Base-by-base conservation (phyloP, 2,888 invertebrate species). In the Metopia argyrocephala region DNA sequence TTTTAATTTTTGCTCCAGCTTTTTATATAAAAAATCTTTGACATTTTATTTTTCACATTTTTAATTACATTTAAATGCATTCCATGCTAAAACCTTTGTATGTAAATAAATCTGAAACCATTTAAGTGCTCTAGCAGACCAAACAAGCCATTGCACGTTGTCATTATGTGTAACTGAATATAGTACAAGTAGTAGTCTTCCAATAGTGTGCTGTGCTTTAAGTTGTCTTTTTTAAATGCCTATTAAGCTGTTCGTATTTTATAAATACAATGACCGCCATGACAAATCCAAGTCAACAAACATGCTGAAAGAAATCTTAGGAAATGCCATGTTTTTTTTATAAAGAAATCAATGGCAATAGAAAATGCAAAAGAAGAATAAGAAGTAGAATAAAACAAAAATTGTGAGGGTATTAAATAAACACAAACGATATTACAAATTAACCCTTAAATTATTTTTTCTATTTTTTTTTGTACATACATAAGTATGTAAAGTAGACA, bases 231-330 rank as follows among this genome's bases (percentile, higher is more conserved):
- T 74, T 69, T 69, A 46, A 79, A 75, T 70, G 61, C 65, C 28
- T 68, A 12, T 56, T 78, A 73, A 78, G 65, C 66, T 38, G 38
- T 62, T 68, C 61, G 61, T 18, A 38, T 64, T 62, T n/a, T 25
- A 48, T 15, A 69, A 78, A 82, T 76, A 70, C 78, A 83, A 76
- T 82, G 83, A 79, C 78, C 82, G 83, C 85, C 84, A 84, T 84
- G 87, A 86, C 87, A 87, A 87, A 87, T 87, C 87, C 87, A 86
- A 87, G 87, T 87, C 86, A 87, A 85, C 38, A 38, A 86, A 78
- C 74, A 54, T 76, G 57, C 73, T 69, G 50, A 59, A 78, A 70
- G 65, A 81, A 74, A 81, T 81, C 70, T 56, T 75, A 78, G 50
- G 70, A 81, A 81, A 71, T 81, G 74, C 74, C 81, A 81, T 20